Evolutionary conservation across 2,797 vertebrate species (phyloP).

Genomic region (Alauda arvensis): DNA sequence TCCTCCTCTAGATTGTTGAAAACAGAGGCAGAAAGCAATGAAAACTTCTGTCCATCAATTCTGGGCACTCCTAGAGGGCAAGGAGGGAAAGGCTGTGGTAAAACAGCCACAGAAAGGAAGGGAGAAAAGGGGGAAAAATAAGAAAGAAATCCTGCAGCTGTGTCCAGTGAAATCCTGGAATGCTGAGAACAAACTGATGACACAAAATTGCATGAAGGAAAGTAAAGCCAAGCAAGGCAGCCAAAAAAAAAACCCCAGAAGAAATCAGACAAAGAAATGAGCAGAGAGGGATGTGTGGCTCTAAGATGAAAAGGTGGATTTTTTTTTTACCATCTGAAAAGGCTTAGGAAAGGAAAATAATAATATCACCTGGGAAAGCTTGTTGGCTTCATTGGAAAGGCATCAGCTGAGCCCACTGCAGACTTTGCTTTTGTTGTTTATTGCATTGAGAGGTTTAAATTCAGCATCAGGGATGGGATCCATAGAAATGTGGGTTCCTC

Average conservation of each 20-base stretch:
- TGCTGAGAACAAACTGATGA: fast-evolving
- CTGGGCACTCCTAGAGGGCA: not conserved
- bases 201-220: not conserved
- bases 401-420: not conserved
- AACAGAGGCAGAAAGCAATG: not conserved
- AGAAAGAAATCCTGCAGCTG: not conserved
- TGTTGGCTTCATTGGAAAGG: not conserved
- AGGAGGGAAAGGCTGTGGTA: not conserved
- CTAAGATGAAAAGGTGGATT: not conserved
- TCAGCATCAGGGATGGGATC: not conserved
- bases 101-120: not conserved
- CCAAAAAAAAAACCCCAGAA: not conserved
- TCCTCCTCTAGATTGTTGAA: not conserved
- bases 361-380: not conserved
- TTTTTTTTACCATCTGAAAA: not conserved
- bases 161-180: not conserved
- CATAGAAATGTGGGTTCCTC: not conserved
- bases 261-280: not conserved
- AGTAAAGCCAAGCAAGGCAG: not conserved
- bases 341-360: not conserved
- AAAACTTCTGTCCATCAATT: not conserved
- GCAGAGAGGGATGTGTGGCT: not conserved
- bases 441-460: not conserved
- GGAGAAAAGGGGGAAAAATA: not conserved
- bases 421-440: not conserved